Evolutionary conservation across 2,113 vertebrate species (phyloP).

Genomic region (Ameiurus melas): DNA sequence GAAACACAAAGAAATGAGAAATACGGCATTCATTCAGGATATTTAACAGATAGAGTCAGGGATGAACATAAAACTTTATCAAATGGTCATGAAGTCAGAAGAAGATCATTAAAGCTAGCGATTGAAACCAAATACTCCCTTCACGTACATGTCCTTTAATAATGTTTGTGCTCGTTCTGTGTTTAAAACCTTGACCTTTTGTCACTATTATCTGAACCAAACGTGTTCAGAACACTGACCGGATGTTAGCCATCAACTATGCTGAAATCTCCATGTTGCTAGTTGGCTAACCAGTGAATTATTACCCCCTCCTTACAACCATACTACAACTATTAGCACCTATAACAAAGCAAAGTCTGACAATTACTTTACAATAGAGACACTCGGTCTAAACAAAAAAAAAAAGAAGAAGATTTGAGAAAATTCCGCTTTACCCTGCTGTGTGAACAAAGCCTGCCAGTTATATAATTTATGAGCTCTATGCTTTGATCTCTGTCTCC

Average conservation of each 20-base stretch:
- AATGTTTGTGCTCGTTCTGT: neutral
- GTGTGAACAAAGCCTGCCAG: neutral
- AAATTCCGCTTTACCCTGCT: neutral
- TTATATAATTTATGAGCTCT: neutral
- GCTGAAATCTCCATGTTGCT: neutral
- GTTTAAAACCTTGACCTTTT: neutral
- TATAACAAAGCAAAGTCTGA: too few species aligned
- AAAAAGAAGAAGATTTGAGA: neutral
- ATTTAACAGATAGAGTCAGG: neutral
- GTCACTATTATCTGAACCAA: neutral
- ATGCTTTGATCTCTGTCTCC: slow-evolving; percentile 16
- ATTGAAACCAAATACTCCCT: neutral
- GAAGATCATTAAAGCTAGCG: neutral
- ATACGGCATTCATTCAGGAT: neutral
- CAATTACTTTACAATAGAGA: neutral
- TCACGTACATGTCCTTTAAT: neutral
- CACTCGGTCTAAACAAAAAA: too few species aligned
- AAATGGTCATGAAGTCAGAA: neutral
- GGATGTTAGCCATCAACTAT: neutral
- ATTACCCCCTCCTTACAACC: neutral
- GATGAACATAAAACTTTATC: neutral
- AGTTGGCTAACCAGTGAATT: neutral
- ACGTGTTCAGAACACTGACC: neutral
- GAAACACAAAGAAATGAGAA: neutral
- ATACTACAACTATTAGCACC: too few species aligned